Evolutionary conservation across 1,140 invertebrate species (phyloP), one percentile per base, ranked within the genome.

Genomic region (Leptinotarsa undecemlineata): DNA sequence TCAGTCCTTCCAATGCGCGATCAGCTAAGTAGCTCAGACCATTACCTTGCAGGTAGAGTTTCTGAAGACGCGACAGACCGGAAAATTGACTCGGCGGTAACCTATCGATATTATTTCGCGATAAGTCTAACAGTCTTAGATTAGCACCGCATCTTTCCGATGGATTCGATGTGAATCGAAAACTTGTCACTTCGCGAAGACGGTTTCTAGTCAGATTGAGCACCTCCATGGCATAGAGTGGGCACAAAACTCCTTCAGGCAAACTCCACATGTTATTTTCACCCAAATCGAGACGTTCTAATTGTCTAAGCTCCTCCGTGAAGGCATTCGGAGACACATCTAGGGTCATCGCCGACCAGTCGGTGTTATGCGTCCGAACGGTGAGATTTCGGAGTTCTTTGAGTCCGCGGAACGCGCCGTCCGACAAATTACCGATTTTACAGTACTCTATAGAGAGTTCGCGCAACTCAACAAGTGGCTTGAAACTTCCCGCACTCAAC

Each of bases 381-480:
- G 95, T 95, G 48, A 96, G 88, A 85, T 95, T 95, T 73, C 93
- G 88, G 63, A 96, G 87, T 83, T 95, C 92, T 61, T 91, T 90
- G 15, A 96, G 88, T 3, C 94, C 93, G 15, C 90, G 89, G 80
- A 96, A 95, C 1, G 94, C 93, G 17, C 93, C 93, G 68, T 93
- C 92, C 3, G 95, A 94, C 21, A 98, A 87, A 82, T 95, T 95
- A 48, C 92, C 91, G 74, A 98, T 93, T 86, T 96, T 96, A 86
- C 96, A 98, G 78, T 93, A 94, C 83, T 97, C 95, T 72, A 98
- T 94, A 14, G 92, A 92, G 5, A 97, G 88, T 77, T 95, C 92
- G 62, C 91, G 90, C 62, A 97, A 86, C 83, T 96, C 94, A 48
- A 93, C 88, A 70, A 97, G 86, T 74, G 93, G 92, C 67, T 92